These are phyloP conservation scores for Oreotragus oreotragus DNA, from an alignment of 2,113 vertebrate species.

Conservation along the genomic window DNA sequence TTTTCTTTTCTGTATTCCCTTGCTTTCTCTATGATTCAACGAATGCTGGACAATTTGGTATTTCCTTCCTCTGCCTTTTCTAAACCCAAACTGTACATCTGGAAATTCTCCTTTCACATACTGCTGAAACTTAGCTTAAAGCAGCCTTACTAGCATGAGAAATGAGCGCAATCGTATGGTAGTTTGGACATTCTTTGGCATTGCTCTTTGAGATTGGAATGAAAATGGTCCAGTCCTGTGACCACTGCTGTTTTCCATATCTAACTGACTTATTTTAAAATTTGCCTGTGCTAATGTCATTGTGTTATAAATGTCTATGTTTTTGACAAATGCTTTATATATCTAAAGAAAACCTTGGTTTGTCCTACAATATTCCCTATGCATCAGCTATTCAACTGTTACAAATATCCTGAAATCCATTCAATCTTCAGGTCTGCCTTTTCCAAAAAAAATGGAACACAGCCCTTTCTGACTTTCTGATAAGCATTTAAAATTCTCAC, in stretches of 20 bases:
- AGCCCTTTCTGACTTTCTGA: background rate
- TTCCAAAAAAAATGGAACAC: background rate
- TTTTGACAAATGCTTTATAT: background rate
- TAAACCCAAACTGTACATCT: background rate
- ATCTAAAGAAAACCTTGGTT: background rate
- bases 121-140: background rate
- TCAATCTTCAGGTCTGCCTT: background rate
- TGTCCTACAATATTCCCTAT: background rate
- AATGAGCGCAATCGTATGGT: background rate
- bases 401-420: background rate
- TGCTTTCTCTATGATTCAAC: background rate
- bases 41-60: background rate
- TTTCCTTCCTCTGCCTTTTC: background rate
- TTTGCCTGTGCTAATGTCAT: background rate
- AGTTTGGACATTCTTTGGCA: background rate
- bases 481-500: background rate
- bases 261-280: background rate
- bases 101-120: background rate
- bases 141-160: background rate
- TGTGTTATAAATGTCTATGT: background rate
- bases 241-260: background rate
- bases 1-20: background rate
- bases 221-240: background rate
- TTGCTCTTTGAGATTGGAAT: background rate
- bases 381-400: background rate